Evolutionary conservation across 2,888 invertebrate species (phyloP).

Genomic region (Carpatolechia fugitivella): DNA sequence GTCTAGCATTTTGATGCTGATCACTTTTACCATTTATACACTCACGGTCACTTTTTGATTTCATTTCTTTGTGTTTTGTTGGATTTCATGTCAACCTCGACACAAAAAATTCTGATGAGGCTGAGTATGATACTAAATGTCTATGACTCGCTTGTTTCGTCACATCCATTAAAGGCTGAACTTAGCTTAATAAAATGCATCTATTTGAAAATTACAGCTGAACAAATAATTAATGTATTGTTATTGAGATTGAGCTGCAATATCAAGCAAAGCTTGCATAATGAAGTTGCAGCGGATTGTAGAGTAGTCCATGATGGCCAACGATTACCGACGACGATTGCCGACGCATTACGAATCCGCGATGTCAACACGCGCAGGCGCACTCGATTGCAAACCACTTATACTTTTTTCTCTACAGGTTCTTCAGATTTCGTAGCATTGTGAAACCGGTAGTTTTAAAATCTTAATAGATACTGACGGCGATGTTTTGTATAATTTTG

Average conservation of each 20-base stretch:
- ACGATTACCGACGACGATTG: too few species aligned
- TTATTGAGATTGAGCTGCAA: too few species aligned
- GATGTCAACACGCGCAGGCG: background rate
- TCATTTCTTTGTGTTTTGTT: too few species aligned
- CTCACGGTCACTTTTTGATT: too few species aligned
- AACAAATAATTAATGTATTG: background rate
- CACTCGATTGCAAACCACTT: slow-evolving; percentile 6
- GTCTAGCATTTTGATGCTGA: too few species aligned
- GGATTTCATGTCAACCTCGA: too few species aligned
- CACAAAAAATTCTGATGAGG: too few species aligned
- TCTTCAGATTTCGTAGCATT: background rate
- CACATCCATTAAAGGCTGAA: too few species aligned
- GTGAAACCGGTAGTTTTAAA: background rate
- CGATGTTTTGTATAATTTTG: slow-evolving; percentile 2
- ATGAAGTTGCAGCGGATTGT: background rate
- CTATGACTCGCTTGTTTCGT: too few species aligned
- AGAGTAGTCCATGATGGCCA: background rate
- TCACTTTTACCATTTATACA: too few species aligned
- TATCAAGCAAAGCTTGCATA: background rate
- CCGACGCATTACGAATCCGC: background rate
- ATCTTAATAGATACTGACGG: background rate
- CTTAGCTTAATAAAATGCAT: too few species aligned
- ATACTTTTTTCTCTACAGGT: background rate
- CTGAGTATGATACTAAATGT: too few species aligned
- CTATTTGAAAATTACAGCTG: background rate